Evolutionary conservation across 1,140 invertebrate species (phyloP).

Genomic region (Heterodera schachtii): DNA sequence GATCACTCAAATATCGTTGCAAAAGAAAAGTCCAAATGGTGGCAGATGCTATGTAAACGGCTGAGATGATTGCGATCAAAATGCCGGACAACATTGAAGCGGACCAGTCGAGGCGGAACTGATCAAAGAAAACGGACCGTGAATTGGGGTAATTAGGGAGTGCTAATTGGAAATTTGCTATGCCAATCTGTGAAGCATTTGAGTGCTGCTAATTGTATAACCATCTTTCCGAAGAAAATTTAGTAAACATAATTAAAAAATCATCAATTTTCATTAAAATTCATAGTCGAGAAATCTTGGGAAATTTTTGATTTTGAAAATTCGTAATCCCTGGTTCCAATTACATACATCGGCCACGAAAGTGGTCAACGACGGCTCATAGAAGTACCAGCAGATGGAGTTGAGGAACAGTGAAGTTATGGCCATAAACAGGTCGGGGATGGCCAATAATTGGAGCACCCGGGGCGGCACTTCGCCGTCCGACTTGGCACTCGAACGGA

Average conservation of each 20-base stretch:
- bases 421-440: neutral
- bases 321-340: too few relatives aligned
- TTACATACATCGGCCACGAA: neutral
- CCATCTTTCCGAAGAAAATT: too few relatives aligned
- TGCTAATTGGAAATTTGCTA: neutral
- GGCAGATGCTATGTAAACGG: conserved; percentile 6
- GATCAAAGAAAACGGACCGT: too few relatives aligned
- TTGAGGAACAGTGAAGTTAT: conserved; percentile 9
- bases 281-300: too few relatives aligned
- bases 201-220: too few relatives aligned
- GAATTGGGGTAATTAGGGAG: too few relatives aligned
- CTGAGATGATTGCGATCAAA: neutral
- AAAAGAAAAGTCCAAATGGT: conserved; percentile 6
- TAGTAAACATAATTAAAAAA: too few relatives aligned
- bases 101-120: conserved; percentile 1
- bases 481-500: neutral
- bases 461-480: neutral
- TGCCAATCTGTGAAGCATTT: too few relatives aligned
- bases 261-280: too few relatives aligned
- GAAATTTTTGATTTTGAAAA: too few relatives aligned
- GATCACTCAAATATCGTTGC: neutral
- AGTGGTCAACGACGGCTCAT: conserved; percentile 11
- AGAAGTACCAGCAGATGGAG: conserved; percentile 14
- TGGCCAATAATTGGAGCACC: neutral
- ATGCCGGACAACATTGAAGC: conserved; percentile 9